Conservation (phyloP, 2,888 invertebrate species). For the Drosophila paranaensis region DNA sequence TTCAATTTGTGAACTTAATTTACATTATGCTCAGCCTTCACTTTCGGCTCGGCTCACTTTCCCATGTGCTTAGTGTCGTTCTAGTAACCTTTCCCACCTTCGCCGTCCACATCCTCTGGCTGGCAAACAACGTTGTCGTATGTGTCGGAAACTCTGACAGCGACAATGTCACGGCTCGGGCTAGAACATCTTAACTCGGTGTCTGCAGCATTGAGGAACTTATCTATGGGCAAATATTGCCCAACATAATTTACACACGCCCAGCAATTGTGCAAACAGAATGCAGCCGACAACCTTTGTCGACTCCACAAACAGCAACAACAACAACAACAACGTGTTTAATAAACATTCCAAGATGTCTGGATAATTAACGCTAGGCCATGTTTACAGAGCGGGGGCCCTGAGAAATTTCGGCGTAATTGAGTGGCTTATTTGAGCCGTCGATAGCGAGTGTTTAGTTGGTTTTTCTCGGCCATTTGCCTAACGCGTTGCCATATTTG, state of each 20-base stretch:
- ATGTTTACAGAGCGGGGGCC: conserved; percentile 29
- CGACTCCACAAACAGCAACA: conserved; percentile 29
- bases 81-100: conserved; percentile 54
- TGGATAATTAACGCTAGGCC: conserved; percentile 63
- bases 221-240: conserved; percentile 67
- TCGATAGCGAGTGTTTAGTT: conserved; percentile 26
- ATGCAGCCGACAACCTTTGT: conserved; percentile 70
- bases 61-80: conserved; percentile 17
- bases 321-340: conserved; percentile 39
- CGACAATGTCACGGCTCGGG: conserved; percentile 41
- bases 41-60: background rate
- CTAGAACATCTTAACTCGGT: conserved; percentile 9
- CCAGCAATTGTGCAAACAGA: conserved; percentile 72
- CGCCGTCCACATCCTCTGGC: conserved; percentile 34
- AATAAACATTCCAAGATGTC: conserved; percentile 37
- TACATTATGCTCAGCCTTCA: background rate
- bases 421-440: conserved; percentile 68
- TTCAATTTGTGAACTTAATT: background rate
- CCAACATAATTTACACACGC: conserved; percentile 72
- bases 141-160: conserved; percentile 27
- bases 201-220: conserved; percentile 43
- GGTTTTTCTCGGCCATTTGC: conserved; percentile 19
- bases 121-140: conserved; percentile 20
- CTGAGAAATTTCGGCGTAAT: conserved; percentile 72
- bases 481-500: conserved; percentile 50